phyloP scores from a whole-genome alignment of 1,140 invertebrate species.

The Monochamus saltuarius region DNA sequence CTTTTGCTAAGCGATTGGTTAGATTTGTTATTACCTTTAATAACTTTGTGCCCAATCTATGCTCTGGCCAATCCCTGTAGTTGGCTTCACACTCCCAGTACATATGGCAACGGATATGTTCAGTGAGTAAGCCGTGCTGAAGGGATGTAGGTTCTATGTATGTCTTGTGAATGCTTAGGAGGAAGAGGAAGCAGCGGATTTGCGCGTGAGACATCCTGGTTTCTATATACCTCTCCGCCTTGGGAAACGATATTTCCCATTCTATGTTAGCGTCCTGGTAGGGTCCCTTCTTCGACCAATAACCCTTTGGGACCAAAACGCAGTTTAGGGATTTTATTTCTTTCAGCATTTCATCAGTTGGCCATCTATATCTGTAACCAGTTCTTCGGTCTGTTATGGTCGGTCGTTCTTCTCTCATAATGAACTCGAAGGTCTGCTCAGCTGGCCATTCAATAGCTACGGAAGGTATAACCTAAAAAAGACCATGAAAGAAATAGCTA shows the following conservation, averaged over 20 bases:
- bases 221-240: constrained; percentile 71
- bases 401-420: constrained; percentile 34
- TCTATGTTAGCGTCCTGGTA: constrained; percentile 64
- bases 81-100: constrained; percentile 77
- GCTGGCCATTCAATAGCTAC: constrained; percentile 40
- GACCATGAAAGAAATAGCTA: too few relatives aligned
- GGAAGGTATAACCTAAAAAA: constrained; percentile 39
- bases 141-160: constrained; percentile 63
- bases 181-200: constrained; percentile 66
- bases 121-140: constrained; percentile 59
- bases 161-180: constrained; percentile 64
- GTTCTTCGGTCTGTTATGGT: constrained; percentile 36
- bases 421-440: constrained; percentile 37
- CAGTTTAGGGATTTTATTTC: constrained; percentile 68
- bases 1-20: constrained; percentile 56
- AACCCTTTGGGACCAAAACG: constrained; percentile 67
- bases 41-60: constrained; percentile 67
- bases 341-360: constrained; percentile 61
- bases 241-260: constrained; percentile 73
- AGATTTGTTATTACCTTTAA: constrained; percentile 60
- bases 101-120: constrained; percentile 74
- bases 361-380: constrained; percentile 62
- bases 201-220: constrained; percentile 68
- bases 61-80: constrained; percentile 68
- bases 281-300: constrained; percentile 57